Base-by-base conservation (phyloP, 2,888 invertebrate species). In the Tipula confusa region DNA sequence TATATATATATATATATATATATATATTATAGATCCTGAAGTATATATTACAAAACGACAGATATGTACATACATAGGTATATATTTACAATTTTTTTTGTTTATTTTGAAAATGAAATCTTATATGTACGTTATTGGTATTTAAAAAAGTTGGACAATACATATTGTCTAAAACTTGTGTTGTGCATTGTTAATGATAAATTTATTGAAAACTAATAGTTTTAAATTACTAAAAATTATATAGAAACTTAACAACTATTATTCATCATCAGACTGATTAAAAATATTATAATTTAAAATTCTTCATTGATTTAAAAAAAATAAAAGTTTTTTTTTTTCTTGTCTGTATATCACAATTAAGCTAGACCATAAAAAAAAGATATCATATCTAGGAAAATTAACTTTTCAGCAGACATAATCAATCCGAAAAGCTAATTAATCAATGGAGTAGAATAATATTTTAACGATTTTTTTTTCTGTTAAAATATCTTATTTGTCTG, bases 111-210 rank as follows among this genome's bases (percentile, higher is more conserved):
- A 64, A 64, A 24, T 64, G 64, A 64, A 64, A 64, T 64, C 64
- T 64, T 64, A 64, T 64, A 24, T 64, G 24, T 64, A 64, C 64
- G 24, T 9, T 64, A 64, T 64, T 64, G 64, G 64, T 64, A 24
- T 64, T 11, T 64, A 64, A 64, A 64, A 64, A 64, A 64, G 43
- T 43, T 24, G 64, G 64, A 64, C 64, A 64, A 64, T 64, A 64
- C 9, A 24, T 64, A 64, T 64, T 11, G 64, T 64, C 9, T 64
- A 64, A 64, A 64, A 64, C 9, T 64, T 64, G 9, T 64, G 9
- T 64, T 64, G 6, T 64, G 64, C 24, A 64, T 64, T 64, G 64
- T 64, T 24, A 64, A 64, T 64, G 64, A 64, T 64, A 64, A 64
- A 64, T 64, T 64, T 24, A 64, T 24, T 64, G 24, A 24, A 64